These are phyloP conservation scores for Scytalopus superciliaris DNA, from an alignment of 2,113 vertebrate genomes.

Conservation along the genomic window DNA sequence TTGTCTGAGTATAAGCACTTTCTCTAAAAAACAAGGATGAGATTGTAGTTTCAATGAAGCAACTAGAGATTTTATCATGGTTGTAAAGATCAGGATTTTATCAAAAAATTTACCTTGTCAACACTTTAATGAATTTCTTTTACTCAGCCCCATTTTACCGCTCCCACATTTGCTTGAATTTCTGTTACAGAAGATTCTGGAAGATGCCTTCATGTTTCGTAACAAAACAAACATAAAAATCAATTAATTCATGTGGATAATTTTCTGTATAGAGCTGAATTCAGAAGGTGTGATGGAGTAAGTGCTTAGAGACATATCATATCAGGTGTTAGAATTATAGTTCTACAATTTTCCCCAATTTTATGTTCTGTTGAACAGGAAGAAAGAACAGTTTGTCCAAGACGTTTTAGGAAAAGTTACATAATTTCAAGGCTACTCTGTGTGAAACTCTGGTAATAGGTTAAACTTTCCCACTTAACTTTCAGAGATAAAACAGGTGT, in stretches of 20 bases:
- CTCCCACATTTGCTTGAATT: neutral
- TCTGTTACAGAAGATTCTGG: neutral
- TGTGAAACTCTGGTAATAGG: neutral
- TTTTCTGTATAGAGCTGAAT: neutral
- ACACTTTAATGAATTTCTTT: rapidly evolving
- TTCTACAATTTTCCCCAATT: neutral
- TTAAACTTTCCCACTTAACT: neutral
- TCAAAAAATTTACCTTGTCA: neutral
- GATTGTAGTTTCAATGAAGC: neutral
- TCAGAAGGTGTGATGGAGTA: neutral
- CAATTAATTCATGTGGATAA: neutral
- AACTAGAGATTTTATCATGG: neutral
- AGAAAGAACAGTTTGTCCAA: neutral
- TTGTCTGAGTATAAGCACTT: neutral
- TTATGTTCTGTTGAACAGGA: neutral
- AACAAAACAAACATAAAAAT: neutral
- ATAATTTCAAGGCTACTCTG: neutral
- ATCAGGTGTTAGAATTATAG: neutral
- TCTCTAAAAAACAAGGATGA: neutral
- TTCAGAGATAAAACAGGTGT: neutral
- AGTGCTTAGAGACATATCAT: neutral
- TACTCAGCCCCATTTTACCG: neutral
- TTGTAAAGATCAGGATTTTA: neutral
- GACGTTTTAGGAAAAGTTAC: neutral
- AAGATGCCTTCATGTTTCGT: neutral